These are phyloP conservation scores for Acanthosoma haemorrhoidale DNA, from an alignment of 2,888 invertebrate species.

Conservation along the genomic window DNA sequence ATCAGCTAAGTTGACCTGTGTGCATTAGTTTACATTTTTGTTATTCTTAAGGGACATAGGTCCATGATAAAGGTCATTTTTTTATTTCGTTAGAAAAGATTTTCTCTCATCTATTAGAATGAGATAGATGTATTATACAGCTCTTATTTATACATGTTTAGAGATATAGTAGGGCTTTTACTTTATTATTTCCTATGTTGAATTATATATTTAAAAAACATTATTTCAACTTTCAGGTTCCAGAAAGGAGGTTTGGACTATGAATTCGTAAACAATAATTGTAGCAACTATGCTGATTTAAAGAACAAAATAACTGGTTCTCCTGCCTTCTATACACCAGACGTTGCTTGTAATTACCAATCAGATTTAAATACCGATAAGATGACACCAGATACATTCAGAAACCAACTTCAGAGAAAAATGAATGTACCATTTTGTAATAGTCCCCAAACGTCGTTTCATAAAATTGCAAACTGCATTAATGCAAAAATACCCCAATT, in stretches of 20 bases:
- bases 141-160: too few relatives aligned
- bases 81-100: too few relatives aligned
- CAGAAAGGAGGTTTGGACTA: conserved; percentile 44
- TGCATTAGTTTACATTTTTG: too few relatives aligned
- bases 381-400: conserved; percentile 18
- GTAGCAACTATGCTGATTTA: conserved; percentile 41
- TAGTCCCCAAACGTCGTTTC: conserved; percentile 40
- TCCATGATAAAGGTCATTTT: too few relatives aligned
- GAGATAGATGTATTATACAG: too few relatives aligned
- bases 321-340: conserved; percentile 50
- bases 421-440: conserved; percentile 36
- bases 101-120: too few relatives aligned
- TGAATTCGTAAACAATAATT: conserved; percentile 41
- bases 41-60: too few relatives aligned
- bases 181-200: too few relatives aligned
- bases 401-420: conserved; percentile 35
- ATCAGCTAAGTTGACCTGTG: too few relatives aligned
- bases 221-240: conserved; percentile 42
- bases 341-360: conserved; percentile 31
- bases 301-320: conserved; percentile 46
- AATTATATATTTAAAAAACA: too few relatives aligned
- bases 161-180: too few relatives aligned
- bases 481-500: conserved; percentile 38
- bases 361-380: conserved; percentile 23
- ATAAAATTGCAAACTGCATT: conserved; percentile 34